Conservation (phyloP, 2,888 invertebrate species). For the Parnassius smintheus region DNA sequence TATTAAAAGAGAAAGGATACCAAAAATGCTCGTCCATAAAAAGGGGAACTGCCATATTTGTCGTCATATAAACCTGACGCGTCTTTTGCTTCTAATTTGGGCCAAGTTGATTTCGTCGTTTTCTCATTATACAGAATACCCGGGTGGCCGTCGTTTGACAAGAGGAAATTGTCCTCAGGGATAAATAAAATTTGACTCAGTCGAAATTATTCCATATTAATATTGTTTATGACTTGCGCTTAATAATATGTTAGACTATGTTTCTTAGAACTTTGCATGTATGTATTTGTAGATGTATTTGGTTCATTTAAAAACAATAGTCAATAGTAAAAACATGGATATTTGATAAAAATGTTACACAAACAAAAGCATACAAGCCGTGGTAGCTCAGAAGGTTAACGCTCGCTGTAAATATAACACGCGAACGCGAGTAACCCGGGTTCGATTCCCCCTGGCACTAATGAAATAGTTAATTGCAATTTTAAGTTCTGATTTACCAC, state of each 20-base stretch:
- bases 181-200: constrained; percentile 73
- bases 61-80: constrained; percentile 55
- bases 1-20: not conserved
- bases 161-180: constrained; percentile 74
- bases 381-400: too few relatives aligned
- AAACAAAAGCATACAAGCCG: too few relatives aligned
- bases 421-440: too few relatives aligned
- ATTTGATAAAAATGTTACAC: too few relatives aligned
- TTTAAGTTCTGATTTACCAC: too few relatives aligned
- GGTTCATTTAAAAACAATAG: constrained; percentile 8
- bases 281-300: constrained; percentile 24
- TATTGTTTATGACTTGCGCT: constrained; percentile 65
- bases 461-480: too few relatives aligned
- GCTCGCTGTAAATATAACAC: too few relatives aligned
- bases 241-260: constrained; percentile 38
- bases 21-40: constrained; percentile 12
- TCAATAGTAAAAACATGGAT: too few relatives aligned
- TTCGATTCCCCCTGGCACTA: too few relatives aligned
- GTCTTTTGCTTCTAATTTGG: constrained; percentile 65
- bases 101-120: constrained; percentile 70
- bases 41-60: constrained; percentile 26
- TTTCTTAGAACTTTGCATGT: constrained; percentile 28
- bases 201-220: constrained; percentile 64
- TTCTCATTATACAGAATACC: constrained; percentile 70
- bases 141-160: constrained; percentile 74